Evolutionary conservation across 2,888 invertebrate species (phyloP), one percentile per base, ranked within the genome.

Genomic region (Pterostichus niger): DNA sequence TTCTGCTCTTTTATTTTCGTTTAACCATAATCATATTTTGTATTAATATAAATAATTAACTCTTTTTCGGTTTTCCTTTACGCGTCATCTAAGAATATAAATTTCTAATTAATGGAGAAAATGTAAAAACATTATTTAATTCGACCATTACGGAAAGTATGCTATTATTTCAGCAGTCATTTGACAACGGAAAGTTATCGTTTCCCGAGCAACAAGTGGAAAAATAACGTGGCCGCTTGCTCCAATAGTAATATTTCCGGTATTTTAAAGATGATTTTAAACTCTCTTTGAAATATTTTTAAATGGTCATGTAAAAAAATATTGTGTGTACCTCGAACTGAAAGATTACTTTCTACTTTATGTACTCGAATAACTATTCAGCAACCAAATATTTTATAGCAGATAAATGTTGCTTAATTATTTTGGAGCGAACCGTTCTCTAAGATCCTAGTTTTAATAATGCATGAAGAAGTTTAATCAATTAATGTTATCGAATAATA

Each of bases 361-460:
- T n/a, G n/a, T n/a, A n/a, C n/a, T n/a, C n/a, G n/a, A n/a, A n/a
- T n/a, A n/a, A n/a, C n/a, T n/a, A n/a, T n/a, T 49, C n/a, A 49
- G n/a, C 10, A 49, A 49, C 10, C 5, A 6, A 49, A 13, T 7
- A 49, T n/a, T 49, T 49, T 49, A 13, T 49, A 49, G 2, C 49
- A 49, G 49, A 49, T 49, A 49, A 49, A 0, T n/a, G 49, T 49
- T n/a, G 49, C 49, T 49, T 49, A 49, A 49, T 49, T 49, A 49
- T 49, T 49, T 49, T 13, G 49, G 49, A 49, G 6, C 5, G 5
- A 49, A 49, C 2, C 10, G 49, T 49, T 49, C 6, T 49, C 49
- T 5, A 49, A 49, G 49, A 9, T 7, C 5, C 46, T 35, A 46
- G 46, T 46, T 46, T 46, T 46, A 46, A 46, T 46, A 46, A 46